These are phyloP conservation scores for Pogoniulus pusillus DNA, from an alignment of 2,797 vertebrate species.

Conservation along the genomic window DNA sequence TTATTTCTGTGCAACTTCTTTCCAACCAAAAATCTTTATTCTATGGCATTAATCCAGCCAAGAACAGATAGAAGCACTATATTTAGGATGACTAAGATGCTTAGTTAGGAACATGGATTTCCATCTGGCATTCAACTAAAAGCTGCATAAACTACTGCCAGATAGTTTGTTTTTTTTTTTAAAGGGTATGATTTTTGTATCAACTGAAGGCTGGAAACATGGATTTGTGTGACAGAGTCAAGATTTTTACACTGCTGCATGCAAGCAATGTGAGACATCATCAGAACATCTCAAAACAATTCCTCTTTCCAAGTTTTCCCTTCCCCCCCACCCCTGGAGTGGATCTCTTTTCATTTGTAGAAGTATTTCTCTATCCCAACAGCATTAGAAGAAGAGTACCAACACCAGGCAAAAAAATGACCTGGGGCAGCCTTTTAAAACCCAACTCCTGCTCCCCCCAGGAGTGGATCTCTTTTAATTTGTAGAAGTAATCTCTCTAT, in stretches of 20 bases:
- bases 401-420: background rate
- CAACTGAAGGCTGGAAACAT: conserved; percentile 38
- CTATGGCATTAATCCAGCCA: conserved; percentile 46
- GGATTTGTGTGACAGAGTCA: conserved; percentile 23
- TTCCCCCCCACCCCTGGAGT: too few species aligned
- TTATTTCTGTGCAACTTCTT: background rate
- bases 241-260: background rate
- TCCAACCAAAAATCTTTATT: conserved; percentile 47
- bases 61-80: conserved; percentile 59
- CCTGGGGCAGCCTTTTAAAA: background rate
- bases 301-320: background rate
- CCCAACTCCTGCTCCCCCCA: too few species aligned
- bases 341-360: background rate
- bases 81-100: conserved; percentile 63
- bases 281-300: conserved; percentile 21
- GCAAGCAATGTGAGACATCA: conserved; percentile 3
- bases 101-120: conserved; percentile 53
- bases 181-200: background rate
- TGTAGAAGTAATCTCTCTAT: too few species aligned
- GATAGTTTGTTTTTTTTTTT: background rate
- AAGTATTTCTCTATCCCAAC: background rate
- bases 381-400: background rate
- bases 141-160: conserved; percentile 46
- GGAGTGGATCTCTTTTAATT: too few species aligned
- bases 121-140: conserved; percentile 54